Evolutionary conservation across 2,797 vertebrate species (phyloP).

Genomic region (Coracias cyanogaster): DNA sequence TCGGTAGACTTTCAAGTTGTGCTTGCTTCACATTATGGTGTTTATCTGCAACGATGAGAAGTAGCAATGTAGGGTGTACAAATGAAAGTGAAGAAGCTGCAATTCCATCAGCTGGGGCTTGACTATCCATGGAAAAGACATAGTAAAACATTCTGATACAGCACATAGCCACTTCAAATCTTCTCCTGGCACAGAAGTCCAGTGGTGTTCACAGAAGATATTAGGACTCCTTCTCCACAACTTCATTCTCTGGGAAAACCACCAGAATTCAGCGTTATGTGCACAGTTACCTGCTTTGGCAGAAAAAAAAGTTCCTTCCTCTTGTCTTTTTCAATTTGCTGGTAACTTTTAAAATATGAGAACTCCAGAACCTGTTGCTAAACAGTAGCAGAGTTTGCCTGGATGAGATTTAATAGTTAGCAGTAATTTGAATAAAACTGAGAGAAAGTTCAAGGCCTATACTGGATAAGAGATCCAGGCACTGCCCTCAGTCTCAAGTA

Average conservation of each 20-base stretch:
- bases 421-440: background rate
- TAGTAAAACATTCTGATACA: background rate
- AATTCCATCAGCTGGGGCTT: background rate
- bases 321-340: background rate
- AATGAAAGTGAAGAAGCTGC: background rate
- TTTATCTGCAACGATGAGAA: background rate
- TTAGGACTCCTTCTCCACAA: background rate
- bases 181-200: background rate
- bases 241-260: background rate
- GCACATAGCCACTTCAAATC: background rate
- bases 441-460: background rate
- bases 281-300: background rate
- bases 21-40: background rate
- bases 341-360: background rate
- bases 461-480: background rate
- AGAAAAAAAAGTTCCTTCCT: background rate
- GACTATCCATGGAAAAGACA: background rate
- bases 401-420: background rate
- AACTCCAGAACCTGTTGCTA: background rate
- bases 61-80: background rate
- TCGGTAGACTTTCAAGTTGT: background rate
- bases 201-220: background rate
- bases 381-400: background rate
- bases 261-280: background rate
- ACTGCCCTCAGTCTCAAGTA: background rate